Percentiles rank a stretch among this genome's conserved stretches.
phyloP scores from a whole-genome alignment of 2,797 vertebrate species.

The Periparus ater region DNA sequence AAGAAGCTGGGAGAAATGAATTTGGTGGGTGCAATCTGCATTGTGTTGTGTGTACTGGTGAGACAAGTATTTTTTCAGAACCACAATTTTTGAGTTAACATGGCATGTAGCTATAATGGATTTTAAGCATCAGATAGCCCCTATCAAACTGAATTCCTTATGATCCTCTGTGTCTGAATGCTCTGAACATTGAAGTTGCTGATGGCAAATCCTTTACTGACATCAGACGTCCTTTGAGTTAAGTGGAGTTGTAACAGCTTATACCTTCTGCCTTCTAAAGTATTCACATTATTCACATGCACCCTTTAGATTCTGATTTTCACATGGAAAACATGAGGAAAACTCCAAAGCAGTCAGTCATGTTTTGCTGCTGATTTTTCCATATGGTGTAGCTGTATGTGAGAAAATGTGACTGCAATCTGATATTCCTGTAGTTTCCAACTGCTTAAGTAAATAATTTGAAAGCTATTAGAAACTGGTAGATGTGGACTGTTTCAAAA shows the following conservation, averaged over 20 bases:
- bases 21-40: background rate
- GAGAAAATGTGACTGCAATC: conserved; percentile 9
- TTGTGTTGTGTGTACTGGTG: background rate
- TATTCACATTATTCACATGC: background rate
- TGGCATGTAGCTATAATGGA: background rate
- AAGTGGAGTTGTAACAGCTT: background rate
- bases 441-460: background rate
- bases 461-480: background rate
- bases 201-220: background rate
- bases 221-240: background rate
- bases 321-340: background rate
- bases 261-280: background rate
- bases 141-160: background rate
- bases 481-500: background rate
- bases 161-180: background rate
- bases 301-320: background rate
- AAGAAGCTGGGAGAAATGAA: background rate
- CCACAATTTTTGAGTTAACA: background rate
- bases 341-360: background rate
- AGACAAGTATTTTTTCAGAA: background rate
- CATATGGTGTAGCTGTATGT: background rate
- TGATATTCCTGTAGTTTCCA: conserved; percentile 4
- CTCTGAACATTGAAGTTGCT: background rate
- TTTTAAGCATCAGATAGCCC: background rate
- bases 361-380: conserved; percentile 15